Evolutionary conservation across 2,113 vertebrate species (phyloP).

Genomic region (Malurus melanocephalus): DNA sequence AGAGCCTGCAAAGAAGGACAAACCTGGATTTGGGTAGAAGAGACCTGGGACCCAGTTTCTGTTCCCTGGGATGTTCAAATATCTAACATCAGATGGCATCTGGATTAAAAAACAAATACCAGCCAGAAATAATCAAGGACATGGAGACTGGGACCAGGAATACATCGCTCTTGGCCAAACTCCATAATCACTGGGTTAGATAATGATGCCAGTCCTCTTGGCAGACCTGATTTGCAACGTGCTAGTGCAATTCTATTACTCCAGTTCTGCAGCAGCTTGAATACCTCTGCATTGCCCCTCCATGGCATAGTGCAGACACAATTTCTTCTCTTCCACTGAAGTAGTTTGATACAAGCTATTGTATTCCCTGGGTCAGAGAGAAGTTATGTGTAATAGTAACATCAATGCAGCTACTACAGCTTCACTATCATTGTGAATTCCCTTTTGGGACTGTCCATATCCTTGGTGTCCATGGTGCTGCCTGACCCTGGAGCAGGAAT

Average conservation of each 20-base stretch:
- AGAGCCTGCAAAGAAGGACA: neutral
- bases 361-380: neutral
- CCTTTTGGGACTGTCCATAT: neutral
- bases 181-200: slow-evolving; percentile 20
- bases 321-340: neutral
- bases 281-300: neutral
- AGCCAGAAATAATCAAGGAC: slow-evolving; percentile 37
- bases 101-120: slow-evolving; percentile 15
- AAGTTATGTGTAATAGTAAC: neutral
- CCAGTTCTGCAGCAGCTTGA: neutral
- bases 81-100: neutral
- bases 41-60: neutral
- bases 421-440: neutral
- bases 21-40: neutral
- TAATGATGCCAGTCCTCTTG: slow-evolving; percentile 24
- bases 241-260: neutral
- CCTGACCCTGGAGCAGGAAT: neutral
- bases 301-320: neutral
- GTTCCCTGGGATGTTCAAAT: neutral
- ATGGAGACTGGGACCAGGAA: slow-evolving; percentile 6
- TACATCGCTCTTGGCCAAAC: neutral
- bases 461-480: neutral
- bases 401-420: neutral
- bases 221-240: neutral
- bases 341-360: neutral